Base-by-base conservation (phyloP, 64 coral and sea anemone genomes). In the Porites australiensis region DNA sequence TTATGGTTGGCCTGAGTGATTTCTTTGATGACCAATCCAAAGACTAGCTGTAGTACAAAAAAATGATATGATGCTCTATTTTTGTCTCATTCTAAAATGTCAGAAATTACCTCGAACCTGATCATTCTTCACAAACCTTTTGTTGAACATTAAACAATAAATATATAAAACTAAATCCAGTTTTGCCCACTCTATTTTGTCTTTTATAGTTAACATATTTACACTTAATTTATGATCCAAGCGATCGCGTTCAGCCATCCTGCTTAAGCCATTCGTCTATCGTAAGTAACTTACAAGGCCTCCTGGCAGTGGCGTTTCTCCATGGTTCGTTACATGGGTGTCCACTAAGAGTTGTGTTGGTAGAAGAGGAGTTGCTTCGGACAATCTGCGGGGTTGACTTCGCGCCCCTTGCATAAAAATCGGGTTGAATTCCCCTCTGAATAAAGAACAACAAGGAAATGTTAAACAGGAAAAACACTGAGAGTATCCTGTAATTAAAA, bases 171-270 rank as follows among this genome's bases (percentile, higher is more conserved):
- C 72, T 1, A 75, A 75, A 14, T 50, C 55, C 54, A 58, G 55
- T 77, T 80, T 60, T 21, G 15, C 66, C 50, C 23, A 79, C 77
- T 22, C 54, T 15, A 79, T 79, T 58, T 79, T 5, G 18, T 79
- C 18, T 60, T n/a, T 69, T 22, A 69, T 6, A 19, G 7, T 69
- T 75, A 52, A 18, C 73, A 50, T 75, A 75, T 75, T 75, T 52
- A 75, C 73, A 50, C 14, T 8, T 75, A 75, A 50, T 75, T 75
- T 43, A 7, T 55, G 27, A 37, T 37, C 27, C 27, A 50, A 75
- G 46, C 3, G 50, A 50, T 5, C 44, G 4, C 3, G 73, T n/a
- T 75, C 13, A 75, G 47, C 50, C 50, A 12, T 51, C 15, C 4
- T 3, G 27, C 13, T 49, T 50, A 19, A 8, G 2, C 73, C 44